Conservation (phyloP, 2,888 invertebrate species). For the Xestobium rufovillosum region DNA sequence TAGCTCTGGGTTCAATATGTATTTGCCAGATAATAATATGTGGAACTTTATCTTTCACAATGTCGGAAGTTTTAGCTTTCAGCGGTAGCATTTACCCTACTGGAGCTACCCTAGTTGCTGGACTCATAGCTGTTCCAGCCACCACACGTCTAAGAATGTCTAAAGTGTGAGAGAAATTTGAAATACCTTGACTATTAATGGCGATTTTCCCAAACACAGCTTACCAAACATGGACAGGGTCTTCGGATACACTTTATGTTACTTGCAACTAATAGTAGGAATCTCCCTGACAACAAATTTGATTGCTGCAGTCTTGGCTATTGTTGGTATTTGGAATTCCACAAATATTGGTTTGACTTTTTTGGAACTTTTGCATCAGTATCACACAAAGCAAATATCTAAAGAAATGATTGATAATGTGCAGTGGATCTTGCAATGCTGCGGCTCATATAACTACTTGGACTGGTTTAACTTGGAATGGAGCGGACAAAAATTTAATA, state of each 20-base stretch:
- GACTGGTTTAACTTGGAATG: constrained; percentile 29
- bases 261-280: constrained; percentile 26
- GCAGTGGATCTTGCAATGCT: constrained; percentile 31
- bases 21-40: background rate
- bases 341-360: constrained; percentile 14
- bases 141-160: background rate
- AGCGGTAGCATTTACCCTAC: background rate
- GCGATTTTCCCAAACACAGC: no score
- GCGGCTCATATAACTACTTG: constrained; percentile 26
- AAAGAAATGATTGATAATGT: constrained; percentile 29
- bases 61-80: background rate
- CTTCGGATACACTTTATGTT: constrained; percentile 29
- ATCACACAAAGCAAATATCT: constrained; percentile 18
- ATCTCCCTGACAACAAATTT: constrained; percentile 23
- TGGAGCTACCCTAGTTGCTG: constrained; percentile 1
- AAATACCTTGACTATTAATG: no score
- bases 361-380: constrained; percentile 18
- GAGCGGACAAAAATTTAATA: no score
- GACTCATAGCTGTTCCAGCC: background rate
- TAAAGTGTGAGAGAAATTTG: background rate
- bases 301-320: constrained; percentile 14
- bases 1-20: background rate
- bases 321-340: constrained; percentile 11
- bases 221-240: constrained; percentile 22
- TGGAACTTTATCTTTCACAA: background rate